A percentile compares a stretch with the other conserved stretches of the same genome.
Evolutionary conservation across 2,113 vertebrate species (phyloP).

Genomic region (Psettodes erumei): DNA sequence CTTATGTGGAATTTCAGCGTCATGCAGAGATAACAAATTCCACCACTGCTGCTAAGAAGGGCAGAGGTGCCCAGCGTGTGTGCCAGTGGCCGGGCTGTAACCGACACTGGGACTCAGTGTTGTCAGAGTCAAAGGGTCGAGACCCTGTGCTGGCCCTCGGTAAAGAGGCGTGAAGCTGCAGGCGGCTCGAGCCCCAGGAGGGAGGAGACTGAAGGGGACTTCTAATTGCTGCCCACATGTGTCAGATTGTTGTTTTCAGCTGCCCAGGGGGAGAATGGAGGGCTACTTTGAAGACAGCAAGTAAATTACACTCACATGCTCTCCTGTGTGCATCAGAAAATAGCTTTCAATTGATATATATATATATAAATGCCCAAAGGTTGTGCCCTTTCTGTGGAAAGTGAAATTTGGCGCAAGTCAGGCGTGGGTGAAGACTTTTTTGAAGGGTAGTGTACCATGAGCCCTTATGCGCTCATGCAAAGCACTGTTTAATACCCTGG

Average conservation of each 20-base stretch:
- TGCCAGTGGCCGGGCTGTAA: conserved; percentile 44
- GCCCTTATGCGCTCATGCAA: background rate
- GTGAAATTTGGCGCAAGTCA: background rate
- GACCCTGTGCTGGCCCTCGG: conserved; percentile 40
- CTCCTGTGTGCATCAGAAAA: background rate
- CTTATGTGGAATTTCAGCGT: background rate
- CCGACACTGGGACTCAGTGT: conserved; percentile 54
- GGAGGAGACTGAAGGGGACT: conserved; percentile 34
- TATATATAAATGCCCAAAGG: background rate
- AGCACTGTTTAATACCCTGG: background rate
- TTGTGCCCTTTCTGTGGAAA: background rate
- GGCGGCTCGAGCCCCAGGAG: conserved; percentile 7
- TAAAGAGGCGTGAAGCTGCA: conserved; percentile 40
- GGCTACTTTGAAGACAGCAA: conserved; percentile 53
- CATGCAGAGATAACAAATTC: conserved; percentile 17
- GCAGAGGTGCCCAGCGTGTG: conserved; percentile 7
- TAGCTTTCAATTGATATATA: too few species aligned
- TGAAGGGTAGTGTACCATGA: background rate
- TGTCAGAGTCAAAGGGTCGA: conserved; percentile 71
- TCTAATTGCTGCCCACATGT: conserved; percentile 63
- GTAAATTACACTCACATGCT: conserved; percentile 24
- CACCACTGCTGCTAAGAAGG: background rate
- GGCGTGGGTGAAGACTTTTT: background rate
- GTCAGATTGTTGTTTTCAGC: conserved; percentile 47
- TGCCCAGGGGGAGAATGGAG: background rate